Base-by-base conservation (phyloP, 2,888 invertebrate species). In the Brachyopa scutellaris region DNA sequence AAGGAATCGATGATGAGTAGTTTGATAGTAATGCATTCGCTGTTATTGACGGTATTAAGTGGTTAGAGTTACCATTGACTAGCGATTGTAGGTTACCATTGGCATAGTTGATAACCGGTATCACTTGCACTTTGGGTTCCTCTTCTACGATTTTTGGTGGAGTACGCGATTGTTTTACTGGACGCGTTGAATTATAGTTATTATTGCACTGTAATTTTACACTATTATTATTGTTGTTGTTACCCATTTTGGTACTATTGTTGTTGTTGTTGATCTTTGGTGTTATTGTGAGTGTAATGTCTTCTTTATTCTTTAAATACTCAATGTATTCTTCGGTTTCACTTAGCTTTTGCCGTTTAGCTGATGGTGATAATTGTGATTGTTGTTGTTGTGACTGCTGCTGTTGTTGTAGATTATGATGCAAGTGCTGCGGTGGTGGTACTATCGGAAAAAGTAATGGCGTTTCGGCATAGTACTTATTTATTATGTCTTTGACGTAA, bases 301-400 rank as follows among this genome's bases (percentile, higher is more conserved):
- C 90, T 83, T 89, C 89, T 69, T 90, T 91, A 69, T 90, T 91
- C 33, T 88, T 88, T 84, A 91, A 86, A 86, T 90, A 90, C 77
- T 90, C 90, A 69, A 90, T 89, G 19, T 90, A 90, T 55, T 90
- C 88, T 74, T 90, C 89, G 0, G 90, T 90, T 82, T 89, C 90
- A 84, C 88, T 90, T 40, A 87, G 67, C 5, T 67, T 74, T 72
- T 88, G 69, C 0, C 87, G 88, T 6, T 87, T 86, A 0, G 87
- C 86, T 69, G 87, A 86, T 9, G 66, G 26, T 45, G 70, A 53
- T 67, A 82, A 17, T 17, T 42, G 21, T n/a, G 64, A 2, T 11
- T 42, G 26, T 13, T 38, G 66, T 19, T 76, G 59, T 45, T 85
- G 84, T 9, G 84, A 29, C 0, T 72, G 66, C n/a, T 84, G 77